Percentiles rank a stretch among this genome's conserved stretches.
These are phyloP conservation scores for Achlya flavicornis DNA, from an alignment of 2,888 invertebrate species.

Conservation along the genomic window DNA sequence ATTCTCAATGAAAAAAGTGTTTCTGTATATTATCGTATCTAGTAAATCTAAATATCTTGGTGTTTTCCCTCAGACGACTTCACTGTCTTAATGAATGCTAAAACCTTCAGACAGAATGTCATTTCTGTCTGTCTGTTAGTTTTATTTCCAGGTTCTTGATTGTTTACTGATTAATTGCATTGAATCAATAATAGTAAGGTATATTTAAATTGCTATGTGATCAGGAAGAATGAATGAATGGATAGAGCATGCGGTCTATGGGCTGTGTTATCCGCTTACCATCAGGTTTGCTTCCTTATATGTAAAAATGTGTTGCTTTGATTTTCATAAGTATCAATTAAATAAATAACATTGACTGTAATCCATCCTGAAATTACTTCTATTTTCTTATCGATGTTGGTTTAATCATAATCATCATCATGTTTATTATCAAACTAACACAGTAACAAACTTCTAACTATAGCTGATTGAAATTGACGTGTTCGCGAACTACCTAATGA, in stretches of 20 bases:
- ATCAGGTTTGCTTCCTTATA: too few species aligned
- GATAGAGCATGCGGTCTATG: too few species aligned
- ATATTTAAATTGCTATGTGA: too few species aligned
- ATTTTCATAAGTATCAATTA: too few species aligned
- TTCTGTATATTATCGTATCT: background rate
- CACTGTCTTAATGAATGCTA: slow-evolving; percentile 5
- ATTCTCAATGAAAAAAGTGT: background rate
- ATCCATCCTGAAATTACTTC: background rate
- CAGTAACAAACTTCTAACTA: background rate
- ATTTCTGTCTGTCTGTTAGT: background rate
- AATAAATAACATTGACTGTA: too few species aligned
- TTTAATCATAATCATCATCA: background rate
- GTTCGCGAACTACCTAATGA: background rate
- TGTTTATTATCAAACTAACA: background rate
- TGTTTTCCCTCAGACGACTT: background rate
- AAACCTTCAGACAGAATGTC: background rate
- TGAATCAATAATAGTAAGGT: too few species aligned
- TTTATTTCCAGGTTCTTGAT: background rate
- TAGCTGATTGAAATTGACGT: background rate
- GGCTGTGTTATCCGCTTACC: too few species aligned
- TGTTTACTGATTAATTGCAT: background rate
- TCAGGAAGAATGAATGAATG: too few species aligned
- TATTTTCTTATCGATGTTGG: background rate
- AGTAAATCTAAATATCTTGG: background rate
- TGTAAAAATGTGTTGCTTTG: too few species aligned